A percentile compares a stretch with the other conserved stretches of the same genome.
These are phyloP conservation scores for Heteromormyrus szaboi DNA, from an alignment of 2,797 vertebrate genomes.

Conservation along the genomic window DNA sequence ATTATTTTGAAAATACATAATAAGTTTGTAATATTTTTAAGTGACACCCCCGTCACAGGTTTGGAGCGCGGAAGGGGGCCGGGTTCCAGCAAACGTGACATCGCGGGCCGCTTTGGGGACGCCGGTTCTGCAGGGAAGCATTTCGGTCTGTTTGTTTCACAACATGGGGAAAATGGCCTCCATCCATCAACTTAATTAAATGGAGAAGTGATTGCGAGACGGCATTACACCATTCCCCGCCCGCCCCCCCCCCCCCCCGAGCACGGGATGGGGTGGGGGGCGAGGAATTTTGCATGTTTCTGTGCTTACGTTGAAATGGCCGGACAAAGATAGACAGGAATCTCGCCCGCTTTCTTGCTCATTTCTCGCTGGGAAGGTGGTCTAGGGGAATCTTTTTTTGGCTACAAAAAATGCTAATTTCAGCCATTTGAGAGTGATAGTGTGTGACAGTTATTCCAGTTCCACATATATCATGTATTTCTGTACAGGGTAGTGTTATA, in stretches of 20 bases:
- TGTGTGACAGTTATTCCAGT: not conserved
- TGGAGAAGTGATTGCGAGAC: not conserved
- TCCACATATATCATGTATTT: not conserved
- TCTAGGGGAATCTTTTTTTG: not conserved
- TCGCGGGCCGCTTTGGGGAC: not conserved
- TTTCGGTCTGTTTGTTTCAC: not conserved
- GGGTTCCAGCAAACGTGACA: not conserved
- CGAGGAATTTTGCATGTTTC: not conserved
- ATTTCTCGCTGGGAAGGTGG: not conserved
- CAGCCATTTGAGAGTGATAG: not conserved
- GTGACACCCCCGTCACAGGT: not conserved
- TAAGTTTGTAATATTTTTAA: not conserved
- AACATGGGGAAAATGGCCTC: not conserved
- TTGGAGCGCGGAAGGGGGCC: not conserved
- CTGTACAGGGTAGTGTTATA: not conserved
- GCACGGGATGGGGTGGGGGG: not conserved
- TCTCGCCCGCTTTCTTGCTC: not conserved
- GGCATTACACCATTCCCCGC: not conserved
- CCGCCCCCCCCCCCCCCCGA: not conserved
- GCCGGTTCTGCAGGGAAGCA: not conserved
- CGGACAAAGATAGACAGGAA: not conserved
- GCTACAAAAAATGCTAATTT: not conserved
- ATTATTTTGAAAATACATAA: not conserved
- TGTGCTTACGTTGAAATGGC: not conserved
- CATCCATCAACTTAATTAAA: slow-evolving; percentile 16